Evolutionary conservation across 2,888 invertebrate species (phyloP), one percentile per base, ranked within the genome.

Genomic region (Pegoplata infirma): DNA sequence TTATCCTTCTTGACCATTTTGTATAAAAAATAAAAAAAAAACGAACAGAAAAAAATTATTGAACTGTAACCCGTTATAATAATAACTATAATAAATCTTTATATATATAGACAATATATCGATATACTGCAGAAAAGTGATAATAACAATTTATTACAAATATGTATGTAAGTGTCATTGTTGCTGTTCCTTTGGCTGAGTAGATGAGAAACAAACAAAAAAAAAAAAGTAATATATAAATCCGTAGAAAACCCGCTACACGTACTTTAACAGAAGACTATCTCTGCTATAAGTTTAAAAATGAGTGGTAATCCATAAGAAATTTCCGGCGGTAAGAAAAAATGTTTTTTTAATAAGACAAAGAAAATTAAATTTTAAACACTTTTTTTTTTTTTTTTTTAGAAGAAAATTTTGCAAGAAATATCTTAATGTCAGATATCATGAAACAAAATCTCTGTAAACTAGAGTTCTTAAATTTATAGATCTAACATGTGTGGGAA

Each of bases 71-170:
- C 85, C 75, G 84, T 84, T 84, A 84, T 85, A 86, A 86, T 86
- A 87, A 86, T 84, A 86, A 86, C 73, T 84, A 85, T 85, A 84
- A 87, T 86, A 87, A 87, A 86, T 81, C 80, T 81, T 86, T 85
- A 82, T 82, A 81, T 81, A 81, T 81, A 80, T 73, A 61, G 79
- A 75, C 3, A 66, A 74, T 79, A 79, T 74, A 79, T 80, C 80
- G 82, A 80, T 81, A 76, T 80, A 84, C 86, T 86, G 87, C 86
- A 85, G 82, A 83, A 84, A 83, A 84, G 87, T 85, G 86, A 87
- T 87, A 86, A 86, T 86, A 86, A 87, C 86, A 86, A 87, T 86
- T 86, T 87, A 87, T 86, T 76, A 72, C 80, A 73, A 74, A 80
- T 77, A 63, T 75, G 66, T 78, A 59, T 61, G 55, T 76, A 55